phyloP scores from a whole-genome alignment of 2,113 vertebrate species.

The Lathamus discolor region DNA sequence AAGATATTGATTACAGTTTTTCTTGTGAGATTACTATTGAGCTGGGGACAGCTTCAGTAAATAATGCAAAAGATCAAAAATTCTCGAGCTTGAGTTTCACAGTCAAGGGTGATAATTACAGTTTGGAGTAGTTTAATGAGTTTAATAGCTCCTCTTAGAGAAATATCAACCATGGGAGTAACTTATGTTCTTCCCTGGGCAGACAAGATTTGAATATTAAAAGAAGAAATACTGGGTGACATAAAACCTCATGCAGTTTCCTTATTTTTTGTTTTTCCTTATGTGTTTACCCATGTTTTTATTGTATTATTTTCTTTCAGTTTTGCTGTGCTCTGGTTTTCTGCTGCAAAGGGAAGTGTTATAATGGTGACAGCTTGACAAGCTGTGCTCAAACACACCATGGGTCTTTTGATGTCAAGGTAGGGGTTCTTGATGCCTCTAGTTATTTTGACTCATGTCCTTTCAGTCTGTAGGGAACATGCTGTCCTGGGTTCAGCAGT shows the following conservation, averaged over 20 bases:
- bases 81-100: background rate
- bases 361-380: background rate
- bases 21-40: conserved; percentile 14
- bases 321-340: background rate
- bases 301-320: background rate
- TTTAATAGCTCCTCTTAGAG: conserved; percentile 9
- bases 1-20: conserved; percentile 47
- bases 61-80: conserved; percentile 25
- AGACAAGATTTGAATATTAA: background rate
- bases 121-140: background rate
- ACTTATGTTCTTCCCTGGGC: background rate
- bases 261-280: background rate
- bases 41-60: conserved; percentile 14
- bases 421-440: background rate
- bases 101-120: conserved; percentile 22
- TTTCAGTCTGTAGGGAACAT: background rate
- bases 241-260: background rate
- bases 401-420: background rate
- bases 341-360: background rate
- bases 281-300: background rate
- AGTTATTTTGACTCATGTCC: background rate
- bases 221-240: background rate
- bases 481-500: too few species aligned
- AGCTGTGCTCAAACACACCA: background rate
- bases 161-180: background rate